Percentiles rank a stretch among this genome's conserved stretches.
phyloP scores from a whole-genome alignment of 2,888 invertebrate species.

The Drosophila tanythrix region DNA sequence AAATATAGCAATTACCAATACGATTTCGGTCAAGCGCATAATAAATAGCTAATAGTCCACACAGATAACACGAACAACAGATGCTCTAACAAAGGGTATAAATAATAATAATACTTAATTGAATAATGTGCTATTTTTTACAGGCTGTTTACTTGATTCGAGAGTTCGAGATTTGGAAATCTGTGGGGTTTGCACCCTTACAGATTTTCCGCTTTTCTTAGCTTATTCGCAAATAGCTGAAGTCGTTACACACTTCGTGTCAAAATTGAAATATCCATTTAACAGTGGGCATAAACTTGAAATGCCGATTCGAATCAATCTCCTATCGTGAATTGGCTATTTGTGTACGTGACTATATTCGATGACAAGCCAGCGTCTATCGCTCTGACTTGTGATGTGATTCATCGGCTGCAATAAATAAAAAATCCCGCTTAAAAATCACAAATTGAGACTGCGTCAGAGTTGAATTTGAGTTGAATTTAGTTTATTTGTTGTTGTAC shows the following conservation, averaged over 20 bases:
- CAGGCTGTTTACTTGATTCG: background rate
- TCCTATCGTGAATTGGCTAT: constrained; percentile 39
- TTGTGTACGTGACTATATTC: constrained; percentile 55
- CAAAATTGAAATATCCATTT: background rate
- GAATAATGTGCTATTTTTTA: background rate
- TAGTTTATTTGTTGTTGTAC: background rate
- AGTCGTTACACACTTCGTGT: background rate
- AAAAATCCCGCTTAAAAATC: constrained; percentile 34
- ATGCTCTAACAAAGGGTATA: constrained; percentile 17
- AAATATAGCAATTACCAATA: constrained; percentile 60
- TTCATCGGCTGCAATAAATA: constrained; percentile 37
- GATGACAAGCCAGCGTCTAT: constrained; percentile 36
- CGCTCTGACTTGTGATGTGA: constrained; percentile 61
- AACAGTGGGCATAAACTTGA: background rate
- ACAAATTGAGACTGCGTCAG: constrained; percentile 9
- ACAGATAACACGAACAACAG: background rate
- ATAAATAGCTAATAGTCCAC: constrained; percentile 30
- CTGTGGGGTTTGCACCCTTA: background rate
- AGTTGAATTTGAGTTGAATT: background rate
- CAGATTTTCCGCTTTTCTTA: background rate
- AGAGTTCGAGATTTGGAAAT: background rate
- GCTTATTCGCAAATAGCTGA: background rate
- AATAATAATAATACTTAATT: background rate
- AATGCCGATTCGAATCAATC: constrained; percentile 62
- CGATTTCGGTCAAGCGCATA: constrained; percentile 35